These are phyloP conservation scores for Philhelius pedissequus DNA, from an alignment of 2,888 invertebrate species.

Conservation along the genomic window DNA sequence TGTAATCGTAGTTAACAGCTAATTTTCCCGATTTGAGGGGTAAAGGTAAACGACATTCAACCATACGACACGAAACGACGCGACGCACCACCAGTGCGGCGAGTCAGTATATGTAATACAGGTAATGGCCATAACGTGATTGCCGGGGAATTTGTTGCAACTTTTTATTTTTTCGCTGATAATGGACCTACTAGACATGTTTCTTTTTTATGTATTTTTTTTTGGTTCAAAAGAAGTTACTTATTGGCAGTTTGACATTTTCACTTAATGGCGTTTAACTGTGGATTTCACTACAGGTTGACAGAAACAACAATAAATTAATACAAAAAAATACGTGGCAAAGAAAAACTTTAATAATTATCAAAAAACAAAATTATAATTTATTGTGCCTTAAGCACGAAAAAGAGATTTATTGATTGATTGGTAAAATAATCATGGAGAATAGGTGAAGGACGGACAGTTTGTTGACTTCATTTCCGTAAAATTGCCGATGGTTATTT, in stretches of 20 bases:
- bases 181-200: slow-evolving; percentile 33
- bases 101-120: slow-evolving; percentile 33
- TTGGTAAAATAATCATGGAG: too few species aligned
- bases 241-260: slow-evolving; percentile 62
- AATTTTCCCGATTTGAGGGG: slow-evolving; percentile 15
- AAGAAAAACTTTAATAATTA: background rate
- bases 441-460: too few species aligned
- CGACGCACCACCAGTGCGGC: too few species aligned
- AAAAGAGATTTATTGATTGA: too few species aligned
- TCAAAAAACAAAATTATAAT: too few species aligned
- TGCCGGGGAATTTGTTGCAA: slow-evolving; percentile 9
- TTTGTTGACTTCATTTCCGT: too few species aligned
- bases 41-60: slow-evolving; percentile 44
- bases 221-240: background rate
- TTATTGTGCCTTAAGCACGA: too few species aligned
- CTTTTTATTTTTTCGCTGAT: background rate
- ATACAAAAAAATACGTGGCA: background rate
- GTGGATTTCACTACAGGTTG: slow-evolving; percentile 27
- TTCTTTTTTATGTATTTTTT: background rate
- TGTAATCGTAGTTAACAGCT: slow-evolving; percentile 33
- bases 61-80: too few species aligned
- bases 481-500: too few species aligned
- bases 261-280: slow-evolving; percentile 45
- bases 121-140: slow-evolving; percentile 56
- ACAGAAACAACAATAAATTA: slow-evolving; percentile 6